A percentile compares a stretch with the other conserved stretches of the same genome.
Conservation (phyloP, 2,888 invertebrate species). For the Drosophila dives region DNA sequence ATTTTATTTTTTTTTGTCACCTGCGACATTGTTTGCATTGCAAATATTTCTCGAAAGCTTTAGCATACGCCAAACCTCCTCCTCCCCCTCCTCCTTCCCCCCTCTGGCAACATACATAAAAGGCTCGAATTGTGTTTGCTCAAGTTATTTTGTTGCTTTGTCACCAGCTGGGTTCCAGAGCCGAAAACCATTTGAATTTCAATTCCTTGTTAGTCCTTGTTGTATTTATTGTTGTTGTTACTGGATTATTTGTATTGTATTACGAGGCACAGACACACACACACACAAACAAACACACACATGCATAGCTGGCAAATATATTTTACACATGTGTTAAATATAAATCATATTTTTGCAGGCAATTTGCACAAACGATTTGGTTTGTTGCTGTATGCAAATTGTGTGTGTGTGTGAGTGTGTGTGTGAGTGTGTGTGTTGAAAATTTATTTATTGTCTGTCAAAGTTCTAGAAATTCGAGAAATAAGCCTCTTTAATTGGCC, state of each 20-base stretch:
- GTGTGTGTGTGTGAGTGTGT: slow-evolving; percentile 23
- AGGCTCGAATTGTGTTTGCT: slow-evolving; percentile 59
- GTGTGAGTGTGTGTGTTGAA: slow-evolving; percentile 15
- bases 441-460: slow-evolving; percentile 60
- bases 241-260: slow-evolving; percentile 73
- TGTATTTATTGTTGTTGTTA: slow-evolving; percentile 6
- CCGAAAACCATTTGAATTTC: slow-evolving; percentile 42
- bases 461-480: slow-evolving; percentile 15
- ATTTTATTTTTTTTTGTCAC: slow-evolving; percentile 44
- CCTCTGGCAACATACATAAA: slow-evolving; percentile 27
- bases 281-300: slow-evolving; percentile 10
- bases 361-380: slow-evolving; percentile 77
- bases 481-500: slow-evolving; percentile 51
- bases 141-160: slow-evolving; percentile 70
- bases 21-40: slow-evolving; percentile 68
- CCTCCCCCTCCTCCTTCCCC: neutral
- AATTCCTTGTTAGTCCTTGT: slow-evolving; percentile 37
- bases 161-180: slow-evolving; percentile 58
- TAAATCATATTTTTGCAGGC: slow-evolving; percentile 76
- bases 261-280: slow-evolving; percentile 46
- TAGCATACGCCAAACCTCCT: neutral
- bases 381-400: slow-evolving; percentile 42
- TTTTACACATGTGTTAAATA: slow-evolving; percentile 68
- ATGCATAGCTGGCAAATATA: slow-evolving; percentile 50
- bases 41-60: slow-evolving; percentile 71